Evolutionary conservation across 2,113 vertebrate species (phyloP).

Genomic region (Perognathus longimembris): DNA sequence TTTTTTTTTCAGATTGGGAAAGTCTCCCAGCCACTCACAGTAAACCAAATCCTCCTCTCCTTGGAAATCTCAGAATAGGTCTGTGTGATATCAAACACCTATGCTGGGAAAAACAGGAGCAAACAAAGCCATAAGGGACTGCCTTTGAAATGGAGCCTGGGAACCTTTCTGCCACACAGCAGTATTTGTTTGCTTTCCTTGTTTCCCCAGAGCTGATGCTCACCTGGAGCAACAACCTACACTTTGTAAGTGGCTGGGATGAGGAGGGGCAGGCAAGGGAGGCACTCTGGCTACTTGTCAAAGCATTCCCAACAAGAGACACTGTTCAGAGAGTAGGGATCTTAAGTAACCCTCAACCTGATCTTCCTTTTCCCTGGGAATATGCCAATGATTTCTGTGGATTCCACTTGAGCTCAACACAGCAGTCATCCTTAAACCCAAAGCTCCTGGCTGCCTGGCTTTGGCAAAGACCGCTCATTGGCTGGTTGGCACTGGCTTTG

Average conservation of each 20-base stretch:
- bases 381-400: constrained; percentile 21
- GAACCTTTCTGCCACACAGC: constrained; percentile 71
- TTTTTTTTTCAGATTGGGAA: constrained; percentile 32
- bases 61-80: constrained; percentile 69
- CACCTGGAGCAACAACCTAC: constrained; percentile 68
- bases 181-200: constrained; percentile 77
- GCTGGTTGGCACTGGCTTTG: not conserved
- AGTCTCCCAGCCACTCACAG: constrained; percentile 59
- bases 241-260: constrained; percentile 67
- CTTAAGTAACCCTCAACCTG: constrained; percentile 61
- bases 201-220: constrained; percentile 74
- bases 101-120: constrained; percentile 77
- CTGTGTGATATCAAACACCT: constrained; percentile 75
- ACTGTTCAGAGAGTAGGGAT: constrained; percentile 48
- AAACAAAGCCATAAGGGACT: constrained; percentile 75
- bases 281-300: constrained; percentile 60
- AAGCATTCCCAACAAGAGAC: constrained; percentile 1
- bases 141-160: constrained; percentile 81
- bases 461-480: not conserved
- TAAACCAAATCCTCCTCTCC: constrained; percentile 61
- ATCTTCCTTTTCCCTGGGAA: constrained; percentile 52
- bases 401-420: constrained; percentile 4
- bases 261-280: constrained; percentile 59
- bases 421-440: constrained; percentile 26
- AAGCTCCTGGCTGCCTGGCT: constrained; percentile 44